Evolutionary conservation across 1,140 invertebrate genomes (phyloP).

Genomic region (Plectus sambesii): DNA sequence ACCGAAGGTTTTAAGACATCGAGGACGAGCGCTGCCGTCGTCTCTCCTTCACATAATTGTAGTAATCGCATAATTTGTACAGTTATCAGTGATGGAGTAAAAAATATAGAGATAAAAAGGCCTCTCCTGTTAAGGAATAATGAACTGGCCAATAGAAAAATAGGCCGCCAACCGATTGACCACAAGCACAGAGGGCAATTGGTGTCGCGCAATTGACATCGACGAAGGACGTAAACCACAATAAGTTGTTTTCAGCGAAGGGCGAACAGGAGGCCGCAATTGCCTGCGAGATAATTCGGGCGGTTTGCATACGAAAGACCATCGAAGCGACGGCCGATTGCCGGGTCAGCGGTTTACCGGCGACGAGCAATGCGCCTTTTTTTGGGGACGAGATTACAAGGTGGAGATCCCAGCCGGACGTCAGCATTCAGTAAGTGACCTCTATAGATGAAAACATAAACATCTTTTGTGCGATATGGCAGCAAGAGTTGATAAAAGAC

Average conservation of each 20-base stretch:
- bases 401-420: conserved; percentile 42
- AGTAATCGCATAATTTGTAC: too few relatives aligned
- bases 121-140: too few relatives aligned
- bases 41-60: too few relatives aligned
- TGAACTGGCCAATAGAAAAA: too few relatives aligned
- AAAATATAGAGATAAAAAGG: conserved; percentile 1
- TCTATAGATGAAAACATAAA: background rate
- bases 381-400: conserved; percentile 42
- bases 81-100: too few relatives aligned
- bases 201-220: background rate
- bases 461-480: background rate
- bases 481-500: background rate
- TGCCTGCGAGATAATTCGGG: conserved; percentile 37
- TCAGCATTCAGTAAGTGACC: conserved; percentile 29
- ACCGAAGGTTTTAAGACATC: too few relatives aligned
- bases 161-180: too few relatives aligned
- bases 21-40: too few relatives aligned
- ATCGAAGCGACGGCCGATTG: conserved; percentile 35
- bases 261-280: conserved; percentile 39
- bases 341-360: conserved; percentile 44
- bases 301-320: conserved; percentile 31
- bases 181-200: too few relatives aligned
- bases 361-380: conserved; percentile 45
- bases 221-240: conserved; percentile 5
- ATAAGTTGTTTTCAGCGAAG: conserved; percentile 35